Percentiles rank a stretch among this genome's conserved stretches.
phyloP scores from a whole-genome alignment of 2,797 vertebrate species.

The Xyrichtys novacula region DNA sequence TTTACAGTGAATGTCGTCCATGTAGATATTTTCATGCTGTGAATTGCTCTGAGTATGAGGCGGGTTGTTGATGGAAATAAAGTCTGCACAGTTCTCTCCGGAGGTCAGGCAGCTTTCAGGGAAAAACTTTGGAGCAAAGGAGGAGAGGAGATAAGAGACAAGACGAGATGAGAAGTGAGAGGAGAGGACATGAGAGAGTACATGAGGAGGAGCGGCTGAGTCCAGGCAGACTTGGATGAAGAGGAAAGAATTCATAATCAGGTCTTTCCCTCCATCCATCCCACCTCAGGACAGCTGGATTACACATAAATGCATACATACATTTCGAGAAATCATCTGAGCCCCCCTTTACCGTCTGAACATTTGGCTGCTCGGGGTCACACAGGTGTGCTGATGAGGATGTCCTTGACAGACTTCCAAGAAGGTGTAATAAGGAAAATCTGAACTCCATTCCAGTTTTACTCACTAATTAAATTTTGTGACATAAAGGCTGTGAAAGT shows the following conservation, averaged over 20 bases:
- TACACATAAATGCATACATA: slow-evolving; percentile 2
- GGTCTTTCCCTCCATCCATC: slow-evolving; percentile 48
- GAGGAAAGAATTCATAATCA: slow-evolving; percentile 71
- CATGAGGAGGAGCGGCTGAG: slow-evolving; percentile 32
- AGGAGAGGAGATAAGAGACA: background rate
- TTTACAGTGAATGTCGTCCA: too few species aligned
- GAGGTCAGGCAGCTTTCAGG: slow-evolving; percentile 62
- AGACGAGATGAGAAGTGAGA: too few species aligned
- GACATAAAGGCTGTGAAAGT: background rate
- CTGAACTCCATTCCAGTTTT: slow-evolving; percentile 12
- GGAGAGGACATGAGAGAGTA: background rate
- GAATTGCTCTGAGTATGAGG: slow-evolving; percentile 1
- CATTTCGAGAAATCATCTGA: background rate
- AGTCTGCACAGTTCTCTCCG: slow-evolving; percentile 69
- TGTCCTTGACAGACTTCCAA: slow-evolving; percentile 6
- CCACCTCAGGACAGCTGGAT: slow-evolving; percentile 59
- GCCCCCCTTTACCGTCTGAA: slow-evolving; percentile 7
- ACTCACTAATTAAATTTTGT: background rate
- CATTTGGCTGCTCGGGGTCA: background rate
- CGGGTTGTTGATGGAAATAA: slow-evolving; percentile 77
- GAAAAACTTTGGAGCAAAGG: slow-evolving; percentile 50
- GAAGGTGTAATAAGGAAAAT: slow-evolving; percentile 1
- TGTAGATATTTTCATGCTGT: too few species aligned
- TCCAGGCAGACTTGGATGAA: slow-evolving; percentile 36
- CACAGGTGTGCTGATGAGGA: background rate